Percentiles rank a stretch among this genome's conserved stretches.
Conservation (phyloP, 2,888 invertebrate species). For the Hesperia comma region DNA sequence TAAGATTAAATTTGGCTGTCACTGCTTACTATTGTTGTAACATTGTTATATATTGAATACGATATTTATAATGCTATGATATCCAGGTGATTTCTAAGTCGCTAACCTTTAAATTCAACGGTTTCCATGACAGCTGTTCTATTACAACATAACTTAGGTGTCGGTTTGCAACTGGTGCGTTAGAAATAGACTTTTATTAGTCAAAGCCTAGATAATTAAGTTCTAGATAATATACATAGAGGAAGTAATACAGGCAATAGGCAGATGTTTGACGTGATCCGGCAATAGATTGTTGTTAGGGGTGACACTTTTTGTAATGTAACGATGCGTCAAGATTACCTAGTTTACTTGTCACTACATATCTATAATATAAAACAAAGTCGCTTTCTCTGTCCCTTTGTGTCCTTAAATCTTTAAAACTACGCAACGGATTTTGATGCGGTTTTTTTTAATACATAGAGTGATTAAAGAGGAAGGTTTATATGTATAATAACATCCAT, state of each 20-base stretch:
- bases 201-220: conserved; percentile 31
- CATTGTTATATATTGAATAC: too few relatives aligned
- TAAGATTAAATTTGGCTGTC: too few relatives aligned
- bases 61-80: neutral
- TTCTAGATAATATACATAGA: conserved; percentile 28
- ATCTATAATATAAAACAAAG: too few relatives aligned
- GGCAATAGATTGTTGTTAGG: conserved; percentile 8
- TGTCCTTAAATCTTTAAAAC: too few relatives aligned
- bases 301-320: neutral
- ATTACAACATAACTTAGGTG: conserved; percentile 10
- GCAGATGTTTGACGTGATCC: conserved; percentile 40
- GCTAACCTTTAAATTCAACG: conserved; percentile 11
- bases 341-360: too few relatives aligned
- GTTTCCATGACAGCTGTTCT: conserved; percentile 18
- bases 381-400: too few relatives aligned
- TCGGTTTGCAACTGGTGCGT: conserved; percentile 19
- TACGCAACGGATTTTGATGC: too few relatives aligned
- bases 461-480: too few relatives aligned
- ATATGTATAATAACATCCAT: too few relatives aligned
- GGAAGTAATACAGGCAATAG: conserved; percentile 37
- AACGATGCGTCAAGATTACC: too few relatives aligned
- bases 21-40: too few relatives aligned
- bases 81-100: neutral
- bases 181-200: conserved; percentile 33
- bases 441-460: too few relatives aligned